Conservation (phyloP, 64 coral and sea anemone species). For the Exaiptasia diaphana region DNA sequence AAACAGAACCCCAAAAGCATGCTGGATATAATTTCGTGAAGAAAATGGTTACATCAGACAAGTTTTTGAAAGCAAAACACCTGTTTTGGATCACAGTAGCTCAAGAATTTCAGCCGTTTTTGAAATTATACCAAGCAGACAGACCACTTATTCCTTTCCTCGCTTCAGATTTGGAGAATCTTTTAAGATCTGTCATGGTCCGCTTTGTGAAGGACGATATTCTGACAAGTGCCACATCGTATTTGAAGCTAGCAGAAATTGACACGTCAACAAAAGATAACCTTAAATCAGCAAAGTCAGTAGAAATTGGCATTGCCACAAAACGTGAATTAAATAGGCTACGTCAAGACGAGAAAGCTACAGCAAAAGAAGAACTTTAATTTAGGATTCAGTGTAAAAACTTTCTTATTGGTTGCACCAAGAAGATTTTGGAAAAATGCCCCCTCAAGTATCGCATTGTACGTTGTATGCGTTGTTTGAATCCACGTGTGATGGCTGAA, state of each 20-base stretch:
- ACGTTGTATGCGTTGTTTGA: slow-evolving; percentile 30
- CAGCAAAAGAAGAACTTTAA: slow-evolving; percentile 7
- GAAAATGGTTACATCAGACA: slow-evolving; percentile 17
- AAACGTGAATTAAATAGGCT: slow-evolving; percentile 34
- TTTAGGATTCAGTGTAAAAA: slow-evolving; percentile 21
- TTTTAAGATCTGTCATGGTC: slow-evolving; percentile 1
- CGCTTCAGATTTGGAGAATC: slow-evolving; percentile 14
- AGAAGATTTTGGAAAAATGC: slow-evolving; percentile 46
- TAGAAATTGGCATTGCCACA: slow-evolving; percentile 72
- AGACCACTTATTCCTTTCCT: slow-evolving; percentile 41
- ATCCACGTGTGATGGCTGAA: slow-evolving; percentile 51
- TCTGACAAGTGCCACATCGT: slow-evolving; percentile 17
- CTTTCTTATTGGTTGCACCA: not conserved
- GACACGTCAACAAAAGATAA: slow-evolving; percentile 56
- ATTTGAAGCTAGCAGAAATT: slow-evolving; percentile 41
- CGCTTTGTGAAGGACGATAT: slow-evolving; percentile 49
- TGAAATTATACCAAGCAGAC: slow-evolving; percentile 29
- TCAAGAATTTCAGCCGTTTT: slow-evolving; percentile 51
- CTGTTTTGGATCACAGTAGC: slow-evolving; percentile 50
- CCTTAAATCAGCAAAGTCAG: slow-evolving; percentile 27
- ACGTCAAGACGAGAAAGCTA: not conserved
- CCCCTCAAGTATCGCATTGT: slow-evolving; percentile 52
- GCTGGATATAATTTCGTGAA: not conserved
- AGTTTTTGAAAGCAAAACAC: slow-evolving; percentile 54
- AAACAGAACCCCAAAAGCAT: slow-evolving; percentile 17